Evolutionary conservation across 2,888 invertebrate genomes (phyloP).

Genomic region (Drosophila borealis): DNA sequence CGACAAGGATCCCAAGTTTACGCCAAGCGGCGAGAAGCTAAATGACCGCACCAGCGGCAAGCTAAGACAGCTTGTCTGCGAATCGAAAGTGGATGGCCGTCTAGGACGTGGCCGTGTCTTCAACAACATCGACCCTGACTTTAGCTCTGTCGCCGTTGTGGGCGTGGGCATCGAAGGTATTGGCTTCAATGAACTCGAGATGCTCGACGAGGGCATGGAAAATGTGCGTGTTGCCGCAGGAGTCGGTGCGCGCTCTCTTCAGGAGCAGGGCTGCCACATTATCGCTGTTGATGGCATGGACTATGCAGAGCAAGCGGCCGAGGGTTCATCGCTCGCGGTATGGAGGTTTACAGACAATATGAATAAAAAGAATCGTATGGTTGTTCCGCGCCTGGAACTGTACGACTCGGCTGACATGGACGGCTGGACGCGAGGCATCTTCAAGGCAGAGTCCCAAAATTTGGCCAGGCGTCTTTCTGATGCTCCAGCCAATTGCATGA

Average conservation of each 20-base stretch:
- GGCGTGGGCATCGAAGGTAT: slow-evolving; percentile 88
- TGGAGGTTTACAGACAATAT: slow-evolving; percentile 88
- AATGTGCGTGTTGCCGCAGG: slow-evolving; percentile 89
- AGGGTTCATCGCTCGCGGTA: slow-evolving; percentile 87
- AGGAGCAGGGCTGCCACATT: slow-evolving; percentile 85
- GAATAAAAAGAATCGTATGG: slow-evolving; percentile 83
- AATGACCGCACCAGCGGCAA: slow-evolving; percentile 85
- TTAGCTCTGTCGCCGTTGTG: slow-evolving; percentile 88
- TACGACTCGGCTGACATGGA: slow-evolving; percentile 86
- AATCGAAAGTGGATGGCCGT: slow-evolving; percentile 81
- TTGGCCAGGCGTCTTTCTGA: slow-evolving; percentile 89
- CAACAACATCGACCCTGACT: slow-evolving; percentile 87
- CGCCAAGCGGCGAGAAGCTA: slow-evolving; percentile 85
- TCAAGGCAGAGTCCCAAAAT: slow-evolving; percentile 91
- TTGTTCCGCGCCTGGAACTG: slow-evolving; percentile 85
- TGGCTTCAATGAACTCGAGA: slow-evolving; percentile 88
- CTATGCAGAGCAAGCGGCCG: slow-evolving; percentile 88
- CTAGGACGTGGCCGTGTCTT: slow-evolving; percentile 85
- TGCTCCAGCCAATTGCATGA: slow-evolving; percentile 91
- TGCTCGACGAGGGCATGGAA: slow-evolving; percentile 89
- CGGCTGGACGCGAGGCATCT: slow-evolving; percentile 88
- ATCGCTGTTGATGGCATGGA: slow-evolving; percentile 88
- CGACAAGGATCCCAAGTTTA: slow-evolving; percentile 85
- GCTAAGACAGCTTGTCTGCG: slow-evolving; percentile 84
- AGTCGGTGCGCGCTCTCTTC: slow-evolving; percentile 85